Evolutionary conservation across 1,140 invertebrate genomes (phyloP).

Genomic region (Eueides isabella): DNA sequence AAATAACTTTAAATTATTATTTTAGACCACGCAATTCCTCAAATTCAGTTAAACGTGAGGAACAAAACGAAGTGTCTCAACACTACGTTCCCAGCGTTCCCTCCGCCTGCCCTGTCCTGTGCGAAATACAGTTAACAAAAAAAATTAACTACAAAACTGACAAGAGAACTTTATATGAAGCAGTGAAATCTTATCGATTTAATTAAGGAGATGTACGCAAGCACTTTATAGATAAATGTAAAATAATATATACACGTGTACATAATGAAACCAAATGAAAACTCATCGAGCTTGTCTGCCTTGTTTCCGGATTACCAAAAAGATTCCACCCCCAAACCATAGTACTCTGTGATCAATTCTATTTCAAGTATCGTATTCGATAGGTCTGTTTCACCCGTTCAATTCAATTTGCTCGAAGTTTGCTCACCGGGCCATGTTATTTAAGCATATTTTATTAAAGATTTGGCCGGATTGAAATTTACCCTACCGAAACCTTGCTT

Average conservation of each 20-base stretch:
- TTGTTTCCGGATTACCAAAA: neutral
- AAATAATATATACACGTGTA: neutral
- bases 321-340: neutral
- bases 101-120: too few relatives aligned
- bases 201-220: too few relatives aligned
- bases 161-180: too few relatives aligned
- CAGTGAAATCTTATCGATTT: neutral
- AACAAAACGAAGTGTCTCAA: too few relatives aligned
- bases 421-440: constrained; percentile 9
- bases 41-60: too few relatives aligned
- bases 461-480: constrained; percentile 1
- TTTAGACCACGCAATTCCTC: too few relatives aligned
- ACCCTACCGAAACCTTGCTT: neutral
- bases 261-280: neutral
- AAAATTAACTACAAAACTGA: too few relatives aligned
- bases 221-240: neutral
- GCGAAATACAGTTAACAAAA: too few relatives aligned
- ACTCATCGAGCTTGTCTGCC: neutral
- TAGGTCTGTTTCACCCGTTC: constrained; percentile 1
- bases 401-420: constrained; percentile 12
- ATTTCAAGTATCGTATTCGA: neutral
- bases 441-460: constrained; percentile 11
- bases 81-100: too few relatives aligned
- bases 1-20: too few relatives aligned
- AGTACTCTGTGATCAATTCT: constrained; percentile 1